Percentiles rank a stretch among this genome's conserved stretches.
Evolutionary conservation across 2,113 vertebrate species (phyloP).

Genomic region (Notothenia coriiceps): DNA sequence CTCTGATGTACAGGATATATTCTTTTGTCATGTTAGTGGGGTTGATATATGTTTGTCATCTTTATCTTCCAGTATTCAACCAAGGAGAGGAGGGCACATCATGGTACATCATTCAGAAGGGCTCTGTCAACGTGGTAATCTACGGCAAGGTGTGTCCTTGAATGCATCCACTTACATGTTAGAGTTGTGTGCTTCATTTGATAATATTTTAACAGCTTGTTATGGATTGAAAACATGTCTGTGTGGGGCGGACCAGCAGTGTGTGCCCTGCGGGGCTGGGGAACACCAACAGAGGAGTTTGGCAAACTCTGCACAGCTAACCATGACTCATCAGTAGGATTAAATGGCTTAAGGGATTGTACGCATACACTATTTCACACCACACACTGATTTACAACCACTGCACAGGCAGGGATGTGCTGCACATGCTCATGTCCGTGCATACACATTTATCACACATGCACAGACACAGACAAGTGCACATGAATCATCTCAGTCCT

Average conservation of each 20-base stretch:
- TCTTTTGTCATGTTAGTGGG: not conserved
- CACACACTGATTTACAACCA: slow-evolving; percentile 9
- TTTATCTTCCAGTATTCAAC: slow-evolving; percentile 93
- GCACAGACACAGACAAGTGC: not conserved
- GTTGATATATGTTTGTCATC: slow-evolving; percentile 12
- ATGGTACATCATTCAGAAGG: slow-evolving; percentile 99
- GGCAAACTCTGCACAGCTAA: slow-evolving; percentile 52
- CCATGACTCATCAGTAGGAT: slow-evolving; percentile 63
- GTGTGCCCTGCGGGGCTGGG: slow-evolving; percentile 20
- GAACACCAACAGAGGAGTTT: slow-evolving; percentile 62
- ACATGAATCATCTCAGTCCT: slow-evolving; percentile 27
- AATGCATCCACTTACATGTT: not conserved
- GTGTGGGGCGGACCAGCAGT: slow-evolving; percentile 21
- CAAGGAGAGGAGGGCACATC: slow-evolving; percentile 99
- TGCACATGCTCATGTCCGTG: not conserved
- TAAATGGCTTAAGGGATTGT: slow-evolving; percentile 56
- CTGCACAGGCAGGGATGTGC: slow-evolving; percentile 13
- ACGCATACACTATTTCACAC: slow-evolving; percentile 36
- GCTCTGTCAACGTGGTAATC: slow-evolving; percentile 99
- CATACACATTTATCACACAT: not conserved
- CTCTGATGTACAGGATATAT: not conserved
- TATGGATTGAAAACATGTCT: slow-evolving; percentile 14
- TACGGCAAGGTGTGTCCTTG: slow-evolving; percentile 91
- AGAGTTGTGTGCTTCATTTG: slow-evolving; percentile 29
- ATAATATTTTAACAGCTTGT: slow-evolving; percentile 11